phyloP scores from a whole-genome alignment of 2,113 vertebrate genomes.

The Orientallactaga bullata region DNA sequence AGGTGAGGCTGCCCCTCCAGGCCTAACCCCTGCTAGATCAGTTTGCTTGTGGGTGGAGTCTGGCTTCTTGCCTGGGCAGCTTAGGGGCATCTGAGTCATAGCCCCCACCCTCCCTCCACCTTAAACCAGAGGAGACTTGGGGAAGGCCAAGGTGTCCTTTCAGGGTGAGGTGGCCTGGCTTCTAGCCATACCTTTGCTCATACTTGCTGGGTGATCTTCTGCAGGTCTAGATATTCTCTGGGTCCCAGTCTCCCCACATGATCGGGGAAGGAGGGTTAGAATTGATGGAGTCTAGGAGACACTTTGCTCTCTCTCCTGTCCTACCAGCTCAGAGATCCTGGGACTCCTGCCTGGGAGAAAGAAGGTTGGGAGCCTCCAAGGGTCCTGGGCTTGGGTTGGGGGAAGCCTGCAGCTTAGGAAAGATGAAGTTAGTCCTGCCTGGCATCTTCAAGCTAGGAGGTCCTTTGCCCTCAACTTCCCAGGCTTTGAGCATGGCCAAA shows the following conservation, averaged over 20 bases:
- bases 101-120: neutral
- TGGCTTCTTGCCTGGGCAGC: neutral
- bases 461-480: neutral
- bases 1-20: neutral
- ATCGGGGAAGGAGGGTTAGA: neutral
- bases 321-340: neutral
- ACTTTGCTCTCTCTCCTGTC: neutral
- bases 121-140: neutral
- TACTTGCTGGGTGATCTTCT: neutral
- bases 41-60: neutral
- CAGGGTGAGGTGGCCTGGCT: neutral
- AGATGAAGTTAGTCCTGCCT: neutral
- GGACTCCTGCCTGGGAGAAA: neutral
- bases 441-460: neutral
- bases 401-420: neutral
- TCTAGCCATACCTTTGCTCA: neutral
- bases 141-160: neutral
- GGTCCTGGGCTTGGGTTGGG: neutral
- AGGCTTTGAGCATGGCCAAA: conserved; percentile 20
- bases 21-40: neutral
- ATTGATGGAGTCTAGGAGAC: neutral
- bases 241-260: neutral
- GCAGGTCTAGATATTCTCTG: neutral
- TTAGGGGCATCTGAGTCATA: conserved; percentile 21
- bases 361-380: neutral